Evolutionary conservation across 2,888 invertebrate species (phyloP).

Genomic region (Drosophila cracens): DNA sequence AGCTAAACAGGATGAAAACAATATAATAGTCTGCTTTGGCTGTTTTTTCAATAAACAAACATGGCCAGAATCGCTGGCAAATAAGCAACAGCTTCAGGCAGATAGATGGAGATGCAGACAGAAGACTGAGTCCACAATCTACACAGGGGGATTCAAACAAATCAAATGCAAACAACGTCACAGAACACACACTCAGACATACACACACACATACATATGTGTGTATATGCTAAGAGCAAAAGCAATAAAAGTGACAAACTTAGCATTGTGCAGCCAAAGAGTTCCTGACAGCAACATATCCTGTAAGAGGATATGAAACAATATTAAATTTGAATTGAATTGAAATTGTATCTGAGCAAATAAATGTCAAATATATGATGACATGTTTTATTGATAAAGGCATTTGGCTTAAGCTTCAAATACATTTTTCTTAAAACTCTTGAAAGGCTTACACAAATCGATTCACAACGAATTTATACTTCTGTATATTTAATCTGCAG

Average conservation of each 20-base stretch:
- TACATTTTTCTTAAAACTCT: background rate
- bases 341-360: background rate
- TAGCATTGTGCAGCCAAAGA: background rate
- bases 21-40: constrained; percentile 39
- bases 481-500: background rate
- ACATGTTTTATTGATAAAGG: background rate
- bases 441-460: background rate
- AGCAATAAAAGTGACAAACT: constrained; percentile 25
- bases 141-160: constrained; percentile 63
- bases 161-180: constrained; percentile 72
- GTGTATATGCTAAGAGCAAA: constrained; percentile 25
- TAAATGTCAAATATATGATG: constrained; percentile 1
- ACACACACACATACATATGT: background rate
- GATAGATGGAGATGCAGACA: constrained; percentile 7
- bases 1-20: constrained; percentile 25
- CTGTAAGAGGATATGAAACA: constrained; percentile 8
- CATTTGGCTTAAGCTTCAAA: background rate
- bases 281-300: constrained; percentile 24
- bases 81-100: constrained; percentile 42
- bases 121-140: constrained; percentile 27
- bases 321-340: constrained; percentile 5
- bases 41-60: constrained; percentile 71
- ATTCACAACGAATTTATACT: background rate
- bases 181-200: constrained; percentile 7
- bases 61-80: constrained; percentile 61